Evolutionary conservation across 2,797 vertebrate species (phyloP).

Genomic region (Sternarchorhynchus goeldii): DNA sequence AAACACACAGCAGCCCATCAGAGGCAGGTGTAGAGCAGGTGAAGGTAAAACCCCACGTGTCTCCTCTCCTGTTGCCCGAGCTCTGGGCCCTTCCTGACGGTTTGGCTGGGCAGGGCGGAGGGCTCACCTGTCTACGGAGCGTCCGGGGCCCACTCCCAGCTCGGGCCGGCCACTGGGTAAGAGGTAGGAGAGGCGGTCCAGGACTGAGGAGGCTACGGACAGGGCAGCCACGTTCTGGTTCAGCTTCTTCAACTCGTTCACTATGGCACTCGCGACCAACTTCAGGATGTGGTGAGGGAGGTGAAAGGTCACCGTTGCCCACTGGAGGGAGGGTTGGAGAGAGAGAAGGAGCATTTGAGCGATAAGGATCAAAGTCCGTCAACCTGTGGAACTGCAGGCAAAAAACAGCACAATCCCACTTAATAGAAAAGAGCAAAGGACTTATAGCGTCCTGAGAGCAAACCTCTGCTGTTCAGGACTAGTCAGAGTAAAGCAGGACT

Average conservation of each 20-base stretch:
- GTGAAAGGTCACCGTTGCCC: constrained; percentile 98
- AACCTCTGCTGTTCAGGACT: too few species aligned
- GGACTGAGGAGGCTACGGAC: constrained; percentile 97
- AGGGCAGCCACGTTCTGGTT: constrained; percentile 99
- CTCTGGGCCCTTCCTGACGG: too few species aligned
- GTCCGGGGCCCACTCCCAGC: constrained; percentile 94
- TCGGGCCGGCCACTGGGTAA: constrained; percentile 94
- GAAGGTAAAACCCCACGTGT: too few species aligned
- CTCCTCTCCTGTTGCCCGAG: too few species aligned
- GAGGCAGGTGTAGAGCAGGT: too few species aligned
- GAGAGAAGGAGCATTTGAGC: background rate
- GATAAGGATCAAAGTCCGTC: background rate
- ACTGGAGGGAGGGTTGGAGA: constrained; percentile 71
- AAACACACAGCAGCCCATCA: too few species aligned
- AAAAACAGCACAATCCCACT: too few species aligned
- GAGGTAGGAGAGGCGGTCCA: constrained; percentile 99
- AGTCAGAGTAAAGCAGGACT: too few species aligned
- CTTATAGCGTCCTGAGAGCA: too few species aligned
- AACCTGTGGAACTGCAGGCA: too few species aligned
- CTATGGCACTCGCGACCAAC: constrained; percentile 90
- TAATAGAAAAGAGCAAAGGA: too few species aligned
- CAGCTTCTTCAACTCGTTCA: constrained; percentile 98
- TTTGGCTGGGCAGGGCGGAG: too few species aligned
- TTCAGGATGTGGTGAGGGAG: constrained; percentile 97
- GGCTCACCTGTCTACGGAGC: constrained; percentile 94